Conservation (phyloP, 2,888 invertebrate species). For the Oegoconia quadripuncta region DNA sequence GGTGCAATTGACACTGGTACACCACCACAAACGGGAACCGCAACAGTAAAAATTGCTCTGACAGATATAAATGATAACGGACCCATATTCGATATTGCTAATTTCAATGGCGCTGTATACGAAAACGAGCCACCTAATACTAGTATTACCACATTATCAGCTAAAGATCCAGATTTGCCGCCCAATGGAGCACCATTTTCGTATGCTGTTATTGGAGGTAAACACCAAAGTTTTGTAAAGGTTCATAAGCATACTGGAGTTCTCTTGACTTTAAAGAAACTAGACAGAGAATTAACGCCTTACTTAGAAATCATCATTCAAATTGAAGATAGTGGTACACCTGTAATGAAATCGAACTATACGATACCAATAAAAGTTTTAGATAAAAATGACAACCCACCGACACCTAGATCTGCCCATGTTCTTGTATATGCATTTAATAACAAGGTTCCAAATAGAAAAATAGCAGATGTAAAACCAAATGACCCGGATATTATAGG, state of each 20-base stretch:
- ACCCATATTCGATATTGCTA: constrained; percentile 86
- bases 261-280: constrained; percentile 86
- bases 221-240: constrained; percentile 86
- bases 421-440: constrained; percentile 89
- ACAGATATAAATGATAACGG: constrained; percentile 96
- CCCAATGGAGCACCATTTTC: constrained; percentile 95
- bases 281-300: constrained; percentile 91
- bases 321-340: constrained; percentile 93
- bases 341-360: constrained; percentile 90
- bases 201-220: constrained; percentile 88
- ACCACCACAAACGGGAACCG: constrained; percentile 95
- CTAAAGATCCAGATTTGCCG: constrained; percentile 92
- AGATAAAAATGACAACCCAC: constrained; percentile 96
- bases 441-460: constrained; percentile 86
- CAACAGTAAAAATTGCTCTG: constrained; percentile 88
- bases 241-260: constrained; percentile 90
- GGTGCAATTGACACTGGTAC: constrained; percentile 93
- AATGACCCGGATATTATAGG: constrained; percentile 95
- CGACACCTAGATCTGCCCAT: constrained; percentile 89
- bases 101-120: constrained; percentile 86
- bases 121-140: constrained; percentile 94
- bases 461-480: constrained; percentile 94
- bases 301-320: constrained; percentile 87
- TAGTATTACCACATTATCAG: constrained; percentile 89
- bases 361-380: constrained; percentile 86